Percentiles rank a stretch among this genome's conserved stretches.
phyloP scores from a whole-genome alignment of 2,113 vertebrate genomes.

The Nyctibius bracteatus region DNA sequence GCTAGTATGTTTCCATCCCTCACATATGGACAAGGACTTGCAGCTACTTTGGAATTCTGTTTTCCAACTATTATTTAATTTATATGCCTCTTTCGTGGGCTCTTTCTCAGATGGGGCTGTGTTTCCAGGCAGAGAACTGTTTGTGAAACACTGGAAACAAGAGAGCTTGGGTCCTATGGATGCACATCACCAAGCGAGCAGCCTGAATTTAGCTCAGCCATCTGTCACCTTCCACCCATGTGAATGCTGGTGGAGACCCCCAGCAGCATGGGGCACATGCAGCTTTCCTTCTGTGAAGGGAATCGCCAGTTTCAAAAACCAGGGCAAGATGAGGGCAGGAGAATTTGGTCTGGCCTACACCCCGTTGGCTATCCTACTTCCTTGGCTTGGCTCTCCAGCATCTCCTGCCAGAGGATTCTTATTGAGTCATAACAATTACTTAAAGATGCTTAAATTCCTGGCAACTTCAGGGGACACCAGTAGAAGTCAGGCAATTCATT shows the following conservation, averaged over 20 bases:
- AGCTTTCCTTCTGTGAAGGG: not conserved
- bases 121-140: not conserved
- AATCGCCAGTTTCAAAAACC: not conserved
- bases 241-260: not conserved
- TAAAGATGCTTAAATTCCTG: slow-evolving; percentile 47
- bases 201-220: not conserved
- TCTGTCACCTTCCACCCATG: not conserved
- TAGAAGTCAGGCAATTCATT: slow-evolving; percentile 14
- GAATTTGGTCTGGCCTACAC: not conserved
- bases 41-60: not conserved
- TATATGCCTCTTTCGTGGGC: not conserved
- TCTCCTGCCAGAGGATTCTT: slow-evolving; percentile 28
- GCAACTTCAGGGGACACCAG: not conserved
- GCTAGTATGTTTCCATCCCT: not conserved
- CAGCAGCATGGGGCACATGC: accelerated
- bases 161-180: not conserved
- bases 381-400: not conserved
- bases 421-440: slow-evolving; percentile 49
- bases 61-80: not conserved
- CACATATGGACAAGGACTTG: not conserved
- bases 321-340: slow-evolving; percentile 8
- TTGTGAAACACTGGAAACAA: not conserved
- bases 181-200: not conserved
- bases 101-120: not conserved
- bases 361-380: not conserved